Evolutionary conservation across 2,797 vertebrate species (phyloP).

Genomic region (Onychomys torridus): DNA sequence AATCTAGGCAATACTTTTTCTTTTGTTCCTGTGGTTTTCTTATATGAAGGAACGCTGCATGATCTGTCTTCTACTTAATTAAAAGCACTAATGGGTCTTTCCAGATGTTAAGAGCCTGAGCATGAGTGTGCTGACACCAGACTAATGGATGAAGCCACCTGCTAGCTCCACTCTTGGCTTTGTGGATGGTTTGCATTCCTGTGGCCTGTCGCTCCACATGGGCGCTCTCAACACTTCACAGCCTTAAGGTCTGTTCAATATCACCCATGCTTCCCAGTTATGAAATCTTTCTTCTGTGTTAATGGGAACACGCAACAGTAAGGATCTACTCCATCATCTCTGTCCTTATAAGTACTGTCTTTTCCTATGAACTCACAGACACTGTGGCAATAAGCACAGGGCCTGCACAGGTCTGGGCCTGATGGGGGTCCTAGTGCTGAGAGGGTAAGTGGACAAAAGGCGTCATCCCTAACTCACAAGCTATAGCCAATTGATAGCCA

Average conservation of each 20-base stretch:
- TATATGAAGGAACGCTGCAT: constrained; percentile 88
- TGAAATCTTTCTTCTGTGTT: constrained; percentile 89
- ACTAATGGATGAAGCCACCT: constrained; percentile 96
- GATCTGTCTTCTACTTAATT: constrained; percentile 94
- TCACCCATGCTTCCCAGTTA: constrained; percentile 92
- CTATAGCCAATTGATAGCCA: neutral
- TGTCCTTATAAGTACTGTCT: constrained; percentile 83
- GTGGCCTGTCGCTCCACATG: constrained; percentile 95
- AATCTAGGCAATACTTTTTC: constrained; percentile 88
- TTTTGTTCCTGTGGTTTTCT: constrained; percentile 85
- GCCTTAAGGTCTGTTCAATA: constrained; percentile 95
- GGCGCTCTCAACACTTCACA: constrained; percentile 94
- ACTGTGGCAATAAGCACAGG: no score
- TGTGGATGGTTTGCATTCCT: constrained; percentile 97
- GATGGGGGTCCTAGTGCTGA: no score
- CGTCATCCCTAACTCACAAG: neutral
- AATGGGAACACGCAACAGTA: constrained; percentile 88
- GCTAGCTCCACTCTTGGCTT: constrained; percentile 94
- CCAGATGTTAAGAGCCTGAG: constrained; percentile 93
- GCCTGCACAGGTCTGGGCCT: neutral
- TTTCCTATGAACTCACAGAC: constrained; percentile 73
- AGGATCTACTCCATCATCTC: constrained; percentile 87
- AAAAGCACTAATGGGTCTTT: constrained; percentile 92
- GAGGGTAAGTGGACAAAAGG: neutral
- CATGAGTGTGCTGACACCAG: constrained; percentile 93